phyloP scores from a whole-genome alignment of 2,113 vertebrate genomes.

The Coptodon bakossiorum region DNA sequence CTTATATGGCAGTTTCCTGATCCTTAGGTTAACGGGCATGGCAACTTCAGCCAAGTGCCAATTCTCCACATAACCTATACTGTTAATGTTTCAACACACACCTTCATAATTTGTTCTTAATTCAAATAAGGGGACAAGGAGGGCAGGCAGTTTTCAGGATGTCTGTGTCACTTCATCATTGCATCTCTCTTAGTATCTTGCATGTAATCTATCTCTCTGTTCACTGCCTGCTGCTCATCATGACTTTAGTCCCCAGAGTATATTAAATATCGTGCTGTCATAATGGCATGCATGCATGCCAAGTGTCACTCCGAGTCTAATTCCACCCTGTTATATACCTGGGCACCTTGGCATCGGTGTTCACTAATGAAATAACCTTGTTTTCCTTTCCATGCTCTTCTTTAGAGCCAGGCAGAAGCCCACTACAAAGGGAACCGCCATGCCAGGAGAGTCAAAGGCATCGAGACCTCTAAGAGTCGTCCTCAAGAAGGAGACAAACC shows the following conservation, averaged over 20 bases:
- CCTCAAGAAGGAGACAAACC: constrained; percentile 77
- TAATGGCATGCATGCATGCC: neutral
- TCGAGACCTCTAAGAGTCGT: constrained; percentile 86
- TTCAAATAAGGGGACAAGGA: neutral
- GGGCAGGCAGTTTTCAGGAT: neutral
- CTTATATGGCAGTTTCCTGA: neutral
- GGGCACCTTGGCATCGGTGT: neutral
- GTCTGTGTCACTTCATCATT: neutral
- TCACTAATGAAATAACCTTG: neutral
- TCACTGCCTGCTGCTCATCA: constrained; percentile 1
- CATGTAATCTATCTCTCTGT: constrained; percentile 12
- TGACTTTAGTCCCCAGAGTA: neutral
- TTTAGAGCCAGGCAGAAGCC: constrained; percentile 88
- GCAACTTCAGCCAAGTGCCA: neutral
- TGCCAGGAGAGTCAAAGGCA: constrained; percentile 88
- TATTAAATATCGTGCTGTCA: constrained; percentile 39
- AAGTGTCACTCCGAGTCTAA: neutral
- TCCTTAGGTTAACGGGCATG: constrained; percentile 3
- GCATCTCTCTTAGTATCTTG: neutral
- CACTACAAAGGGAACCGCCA: constrained; percentile 94
- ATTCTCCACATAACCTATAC: neutral
- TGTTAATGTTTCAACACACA: neutral
- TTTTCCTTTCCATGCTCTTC: neutral
- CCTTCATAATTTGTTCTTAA: neutral
- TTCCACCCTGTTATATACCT: constrained; percentile 1